These are phyloP conservation scores for Coptotermes formosanus DNA, from an alignment of 1,140 invertebrate species.

Conservation along the genomic window DNA sequence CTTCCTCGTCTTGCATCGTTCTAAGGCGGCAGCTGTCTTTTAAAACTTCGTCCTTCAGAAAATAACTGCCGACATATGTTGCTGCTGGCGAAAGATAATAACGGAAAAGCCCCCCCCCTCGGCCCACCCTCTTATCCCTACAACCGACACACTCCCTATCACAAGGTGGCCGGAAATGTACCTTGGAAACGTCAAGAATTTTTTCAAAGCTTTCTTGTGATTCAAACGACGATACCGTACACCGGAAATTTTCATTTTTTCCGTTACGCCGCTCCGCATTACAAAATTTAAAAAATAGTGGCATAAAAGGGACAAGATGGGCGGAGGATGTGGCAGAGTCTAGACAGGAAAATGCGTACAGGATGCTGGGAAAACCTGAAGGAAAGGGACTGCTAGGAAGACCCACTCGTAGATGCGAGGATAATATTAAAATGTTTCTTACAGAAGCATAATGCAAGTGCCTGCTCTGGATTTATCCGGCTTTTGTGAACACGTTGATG, in stretches of 20 bases:
- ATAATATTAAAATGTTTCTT: too few species aligned
- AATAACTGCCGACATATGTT: background rate
- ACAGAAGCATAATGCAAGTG: too few species aligned
- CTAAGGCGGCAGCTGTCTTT: background rate
- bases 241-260: background rate
- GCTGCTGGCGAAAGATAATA: background rate
- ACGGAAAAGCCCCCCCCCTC: background rate
- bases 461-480: too few species aligned
- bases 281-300: background rate
- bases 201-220: background rate
- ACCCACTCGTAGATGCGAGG: too few species aligned
- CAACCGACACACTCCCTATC: background rate
- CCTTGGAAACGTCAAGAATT: background rate
- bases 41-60: background rate
- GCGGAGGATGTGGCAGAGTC: too few species aligned
- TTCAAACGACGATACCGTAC: background rate
- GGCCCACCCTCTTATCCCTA: background rate
- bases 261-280: background rate
- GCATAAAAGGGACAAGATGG: background rate
- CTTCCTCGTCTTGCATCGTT: too few species aligned
- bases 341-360: too few species aligned
- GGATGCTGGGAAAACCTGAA: too few species aligned
- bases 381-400: too few species aligned
- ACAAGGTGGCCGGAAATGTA: background rate
- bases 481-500: too few species aligned